phyloP scores from a whole-genome alignment of 1,140 invertebrate species.

The Danaus melanippus region DNA sequence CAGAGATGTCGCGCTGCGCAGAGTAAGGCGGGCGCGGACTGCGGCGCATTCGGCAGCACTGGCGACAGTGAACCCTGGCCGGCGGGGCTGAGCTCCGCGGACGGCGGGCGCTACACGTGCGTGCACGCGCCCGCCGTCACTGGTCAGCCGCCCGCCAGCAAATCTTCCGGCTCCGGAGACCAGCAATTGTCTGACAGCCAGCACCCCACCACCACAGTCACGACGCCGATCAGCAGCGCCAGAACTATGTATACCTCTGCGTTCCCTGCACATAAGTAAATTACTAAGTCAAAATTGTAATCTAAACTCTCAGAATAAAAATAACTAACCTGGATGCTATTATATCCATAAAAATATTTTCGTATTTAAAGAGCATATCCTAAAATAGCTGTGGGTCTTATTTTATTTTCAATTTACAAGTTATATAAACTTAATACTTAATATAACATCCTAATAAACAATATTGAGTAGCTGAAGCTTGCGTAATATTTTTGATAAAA shows the following conservation, averaged over 20 bases:
- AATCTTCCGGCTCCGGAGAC: slow-evolving; percentile 80
- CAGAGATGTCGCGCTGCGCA: slow-evolving; percentile 52
- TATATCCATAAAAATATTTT: too few species aligned
- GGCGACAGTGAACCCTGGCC: slow-evolving; percentile 49
- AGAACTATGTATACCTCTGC: slow-evolving; percentile 81
- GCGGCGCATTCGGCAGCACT: slow-evolving; percentile 45
- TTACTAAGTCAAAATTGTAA: neutral
- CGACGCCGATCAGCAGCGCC: slow-evolving; percentile 78
- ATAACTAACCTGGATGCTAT: neutral
- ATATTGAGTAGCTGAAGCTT: too few species aligned
- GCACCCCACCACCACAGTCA: slow-evolving; percentile 81
- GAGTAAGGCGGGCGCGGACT: slow-evolving; percentile 44
- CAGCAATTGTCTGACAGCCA: slow-evolving; percentile 84
- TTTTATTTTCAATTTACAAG: too few species aligned
- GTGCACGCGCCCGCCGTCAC: slow-evolving; percentile 71
- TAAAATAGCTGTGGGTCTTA: too few species aligned
- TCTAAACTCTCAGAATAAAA: neutral
- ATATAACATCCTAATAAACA: too few species aligned
- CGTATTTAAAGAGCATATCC: too few species aligned
- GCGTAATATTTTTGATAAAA: too few species aligned
- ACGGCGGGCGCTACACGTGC: slow-evolving; percentile 69
- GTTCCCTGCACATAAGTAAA: slow-evolving; percentile 71
- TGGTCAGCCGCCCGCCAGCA: slow-evolving; percentile 78
- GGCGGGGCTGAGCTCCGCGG: slow-evolving; percentile 45
- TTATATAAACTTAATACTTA: too few species aligned